Conservation (phyloP, 2,888 invertebrate genomes). For the Plutella xylostella region DNA sequence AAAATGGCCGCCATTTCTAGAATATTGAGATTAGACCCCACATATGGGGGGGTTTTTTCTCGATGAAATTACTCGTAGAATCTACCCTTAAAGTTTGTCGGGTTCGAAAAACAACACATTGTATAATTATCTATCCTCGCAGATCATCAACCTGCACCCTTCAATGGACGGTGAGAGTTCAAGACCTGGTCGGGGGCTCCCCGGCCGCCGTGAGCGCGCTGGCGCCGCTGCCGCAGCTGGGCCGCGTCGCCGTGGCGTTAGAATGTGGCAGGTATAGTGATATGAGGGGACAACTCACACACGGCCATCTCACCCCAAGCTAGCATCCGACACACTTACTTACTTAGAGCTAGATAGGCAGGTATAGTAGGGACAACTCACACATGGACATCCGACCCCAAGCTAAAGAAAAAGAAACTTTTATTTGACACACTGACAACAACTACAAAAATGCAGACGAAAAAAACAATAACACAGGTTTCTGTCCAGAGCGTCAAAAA, state of each 20-base stretch:
- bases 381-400: background rate
- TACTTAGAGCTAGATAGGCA: background rate
- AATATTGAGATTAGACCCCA: too few species aligned
- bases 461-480: too few species aligned
- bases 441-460: too few species aligned
- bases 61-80: too few species aligned
- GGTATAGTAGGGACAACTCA: background rate
- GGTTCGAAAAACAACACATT: too few species aligned
- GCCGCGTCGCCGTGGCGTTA: constrained; percentile 84
- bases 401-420: background rate
- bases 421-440: too few species aligned
- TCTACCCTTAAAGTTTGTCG: too few species aligned
- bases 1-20: too few species aligned
- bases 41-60: too few species aligned
- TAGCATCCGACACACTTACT: background rate
- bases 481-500: too few species aligned
- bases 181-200: constrained; percentile 73
- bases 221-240: constrained; percentile 73
- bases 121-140: background rate
- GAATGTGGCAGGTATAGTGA: constrained; percentile 73
- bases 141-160: constrained; percentile 37
- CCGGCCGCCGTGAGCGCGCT: constrained; percentile 76
- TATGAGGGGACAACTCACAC: background rate
- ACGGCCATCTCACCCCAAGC: background rate
- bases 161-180: constrained; percentile 37